Evolutionary conservation across 2,888 invertebrate genomes (phyloP), one percentile per base, ranked within the genome.

Genomic region (Hybos culiciformis): DNA sequence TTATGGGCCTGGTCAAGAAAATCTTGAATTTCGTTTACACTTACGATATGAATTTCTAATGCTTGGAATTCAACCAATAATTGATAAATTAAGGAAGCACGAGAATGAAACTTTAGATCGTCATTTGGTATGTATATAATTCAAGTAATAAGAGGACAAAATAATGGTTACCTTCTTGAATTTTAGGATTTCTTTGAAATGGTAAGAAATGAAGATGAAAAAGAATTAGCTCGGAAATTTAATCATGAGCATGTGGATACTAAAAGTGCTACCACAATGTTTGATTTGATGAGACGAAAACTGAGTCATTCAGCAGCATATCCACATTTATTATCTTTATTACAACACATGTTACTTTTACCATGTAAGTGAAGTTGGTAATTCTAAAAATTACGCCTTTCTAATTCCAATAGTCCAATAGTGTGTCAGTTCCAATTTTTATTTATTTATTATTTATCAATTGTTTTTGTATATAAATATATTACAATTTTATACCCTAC

Each of bases 191-290:
- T 97, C 68, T 97, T 97, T 69, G 97, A 97, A 69, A 93, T 96
- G 92, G 86, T 94, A 18, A 77, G 96, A 37, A 86, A 83, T 57
- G 94, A 96, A 67, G 97, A 97, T 65, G 97, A 97, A 63, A 83
- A 88, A 56, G 92, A 94, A 61, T 65, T 97, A 48, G 86, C 91
- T 5, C 74, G 91, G 49, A 80, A 87, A 55, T 92, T 90, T 68
- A 88, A 91, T 60, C 78, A 82, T 60, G 85, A 87, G 53, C 92
- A 93, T 64, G 81, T 94, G 39, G 93, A 94, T 62, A 90, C 88
- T 0, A 92, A 91, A 69, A 93, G 92, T 63, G 91, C 93, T 2
- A 78, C 82, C 1, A 75, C 80, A 39, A 93, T 94, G 92, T 92
- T 94, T 60, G 92, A 93, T 59, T 69, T 92, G 50, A 62, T 94